These are phyloP conservation scores for Trematocara macrostoma DNA, from an alignment of 2,113 vertebrate genomes.

Conservation along the genomic window DNA sequence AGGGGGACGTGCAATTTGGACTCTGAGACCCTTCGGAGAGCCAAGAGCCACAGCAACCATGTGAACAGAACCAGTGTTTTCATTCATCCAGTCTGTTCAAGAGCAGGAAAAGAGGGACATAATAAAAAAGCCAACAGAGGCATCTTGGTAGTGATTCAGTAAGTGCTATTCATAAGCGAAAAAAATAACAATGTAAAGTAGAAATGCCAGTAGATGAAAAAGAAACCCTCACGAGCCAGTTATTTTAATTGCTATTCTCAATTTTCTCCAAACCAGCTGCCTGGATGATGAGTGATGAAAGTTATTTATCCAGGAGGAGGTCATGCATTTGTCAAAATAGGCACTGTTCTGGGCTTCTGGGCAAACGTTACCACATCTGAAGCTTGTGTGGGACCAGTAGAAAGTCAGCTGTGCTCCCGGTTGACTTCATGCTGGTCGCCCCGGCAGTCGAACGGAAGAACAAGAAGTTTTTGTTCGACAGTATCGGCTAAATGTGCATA, in stretches of 20 bases:
- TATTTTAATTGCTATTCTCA: not conserved
- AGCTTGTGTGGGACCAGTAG: not conserved
- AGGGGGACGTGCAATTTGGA: constrained; percentile 3
- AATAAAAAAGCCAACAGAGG: not conserved
- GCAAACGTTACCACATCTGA: constrained; percentile 35
- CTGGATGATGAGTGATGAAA: not conserved
- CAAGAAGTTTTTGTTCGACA: not conserved
- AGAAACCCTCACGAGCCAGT: not conserved
- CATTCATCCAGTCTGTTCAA: constrained; percentile 32
- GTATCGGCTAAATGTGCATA: not conserved
- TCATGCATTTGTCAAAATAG: not conserved
- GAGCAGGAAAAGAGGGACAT: not conserved
- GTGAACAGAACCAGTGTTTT: constrained; percentile 30
- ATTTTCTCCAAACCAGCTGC: not conserved
- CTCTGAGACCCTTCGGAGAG: not conserved
- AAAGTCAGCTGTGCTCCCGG: constrained; percentile 16
- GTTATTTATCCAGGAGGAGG: not conserved
- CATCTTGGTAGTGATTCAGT: not conserved
- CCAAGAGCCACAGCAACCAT: constrained; percentile 3
- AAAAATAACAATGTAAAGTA: not conserved
- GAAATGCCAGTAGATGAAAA: not conserved
- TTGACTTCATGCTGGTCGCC: not conserved
- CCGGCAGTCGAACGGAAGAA: not conserved
- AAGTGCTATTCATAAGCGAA: not conserved
- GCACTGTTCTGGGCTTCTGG: not conserved